phyloP scores from a whole-genome alignment of 2,797 vertebrate genomes.

The Acipenser oxyrinchus region DNA sequence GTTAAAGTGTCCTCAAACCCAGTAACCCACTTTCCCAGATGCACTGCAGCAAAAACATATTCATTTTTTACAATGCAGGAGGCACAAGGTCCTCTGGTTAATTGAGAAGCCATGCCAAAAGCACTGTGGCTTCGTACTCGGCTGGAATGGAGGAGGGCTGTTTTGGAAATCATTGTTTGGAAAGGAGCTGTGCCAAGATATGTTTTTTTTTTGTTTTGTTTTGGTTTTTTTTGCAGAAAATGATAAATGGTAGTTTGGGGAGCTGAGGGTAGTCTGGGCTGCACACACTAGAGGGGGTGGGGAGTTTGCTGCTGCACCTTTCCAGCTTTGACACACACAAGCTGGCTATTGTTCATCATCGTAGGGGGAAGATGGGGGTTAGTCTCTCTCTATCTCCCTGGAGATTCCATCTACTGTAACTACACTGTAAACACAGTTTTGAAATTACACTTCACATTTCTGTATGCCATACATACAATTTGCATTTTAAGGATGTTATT shows the following conservation, averaged over 20 bases:
- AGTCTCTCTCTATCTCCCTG: too few species aligned
- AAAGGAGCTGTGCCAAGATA: slow-evolving; percentile 60
- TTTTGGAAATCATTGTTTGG: slow-evolving; percentile 64
- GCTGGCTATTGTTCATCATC: too few species aligned
- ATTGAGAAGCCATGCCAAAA: slow-evolving; percentile 59
- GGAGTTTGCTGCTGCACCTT: background rate
- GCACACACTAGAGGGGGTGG: too few species aligned
- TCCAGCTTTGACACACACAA: too few species aligned
- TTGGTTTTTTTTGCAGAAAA: slow-evolving; percentile 49
- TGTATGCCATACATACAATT: slow-evolving; percentile 21
- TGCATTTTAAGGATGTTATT: slow-evolving; percentile 19
- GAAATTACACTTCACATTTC: too few species aligned
- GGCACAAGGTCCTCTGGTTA: slow-evolving; percentile 29
- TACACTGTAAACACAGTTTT: too few species aligned
- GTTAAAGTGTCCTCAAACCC: too few species aligned
- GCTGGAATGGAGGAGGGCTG: slow-evolving; percentile 40
- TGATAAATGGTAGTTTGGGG: slow-evolving; percentile 55
- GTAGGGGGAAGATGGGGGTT: too few species aligned
- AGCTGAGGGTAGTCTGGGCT: slow-evolving; percentile 13
- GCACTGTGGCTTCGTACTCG: slow-evolving; percentile 34
- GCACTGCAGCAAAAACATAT: too few species aligned
- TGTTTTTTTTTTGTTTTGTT: slow-evolving; percentile 41
- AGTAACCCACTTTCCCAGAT: too few species aligned
- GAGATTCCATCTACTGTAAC: slow-evolving; percentile 25
- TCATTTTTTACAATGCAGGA: slow-evolving; percentile 17